Conservation (phyloP, 2,888 invertebrate genomes). For the Chrysolina americana region DNA sequence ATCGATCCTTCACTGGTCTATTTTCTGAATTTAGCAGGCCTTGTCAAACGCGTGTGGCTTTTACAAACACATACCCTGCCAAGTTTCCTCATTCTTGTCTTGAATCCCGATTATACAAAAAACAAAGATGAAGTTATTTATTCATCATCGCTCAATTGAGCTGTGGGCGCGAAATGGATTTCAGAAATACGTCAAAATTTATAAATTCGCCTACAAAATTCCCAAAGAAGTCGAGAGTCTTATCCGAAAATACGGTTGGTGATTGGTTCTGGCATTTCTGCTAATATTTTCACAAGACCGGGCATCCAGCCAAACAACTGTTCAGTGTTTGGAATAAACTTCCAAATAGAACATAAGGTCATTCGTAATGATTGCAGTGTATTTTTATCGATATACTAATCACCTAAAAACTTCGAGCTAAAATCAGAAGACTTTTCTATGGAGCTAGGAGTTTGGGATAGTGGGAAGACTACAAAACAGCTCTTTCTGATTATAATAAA, state of each 20-base stretch:
- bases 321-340: slow-evolving; percentile 42
- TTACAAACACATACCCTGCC: slow-evolving; percentile 1
- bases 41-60: slow-evolving; percentile 21
- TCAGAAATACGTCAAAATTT: neutral
- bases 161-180: neutral
- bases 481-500: too few species aligned
- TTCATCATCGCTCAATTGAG: neutral
- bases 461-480: too few species aligned
- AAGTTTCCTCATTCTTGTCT: slow-evolving; percentile 23
- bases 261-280: slow-evolving; percentile 20
- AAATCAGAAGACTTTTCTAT: too few species aligned
- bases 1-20: neutral
- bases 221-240: neutral
- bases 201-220: neutral
- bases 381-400: neutral
- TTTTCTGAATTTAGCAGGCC: slow-evolving; percentile 11
- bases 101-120: slow-evolving; percentile 1
- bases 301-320: slow-evolving; percentile 43
- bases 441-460: too few species aligned
- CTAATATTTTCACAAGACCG: slow-evolving; percentile 29
- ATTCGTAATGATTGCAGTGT: slow-evolving; percentile 29
- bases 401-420: too few species aligned
- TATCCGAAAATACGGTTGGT: slow-evolving; percentile 19
- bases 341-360: slow-evolving; percentile 46
- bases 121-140: slow-evolving; percentile 2